Evolutionary conservation across 2,113 vertebrate genomes (phyloP).

Genomic region (Felis chaus): DNA sequence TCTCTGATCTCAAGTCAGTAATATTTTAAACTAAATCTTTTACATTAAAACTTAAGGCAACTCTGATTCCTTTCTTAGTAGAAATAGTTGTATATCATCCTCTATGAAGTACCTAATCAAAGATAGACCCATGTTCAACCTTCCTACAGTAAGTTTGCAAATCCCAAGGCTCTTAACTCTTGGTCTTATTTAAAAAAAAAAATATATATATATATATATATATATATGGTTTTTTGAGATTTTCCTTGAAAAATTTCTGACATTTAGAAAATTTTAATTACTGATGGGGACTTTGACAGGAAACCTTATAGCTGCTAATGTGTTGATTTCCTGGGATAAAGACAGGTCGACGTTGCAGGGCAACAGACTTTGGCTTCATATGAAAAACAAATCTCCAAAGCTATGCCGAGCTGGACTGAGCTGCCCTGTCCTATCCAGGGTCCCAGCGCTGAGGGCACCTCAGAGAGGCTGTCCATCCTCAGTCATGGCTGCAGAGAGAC

Average conservation of each 20-base stretch:
- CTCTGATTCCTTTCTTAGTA: slow-evolving; percentile 11
- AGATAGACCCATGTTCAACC: neutral
- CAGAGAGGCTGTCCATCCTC: neutral
- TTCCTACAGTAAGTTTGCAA: neutral
- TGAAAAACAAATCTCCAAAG: neutral
- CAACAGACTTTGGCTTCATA: neutral
- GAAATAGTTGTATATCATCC: neutral
- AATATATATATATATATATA: no score
- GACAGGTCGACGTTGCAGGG: neutral
- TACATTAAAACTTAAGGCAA: slow-evolving; percentile 13
- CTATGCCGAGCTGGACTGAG: neutral
- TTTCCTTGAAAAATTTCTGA: neutral
- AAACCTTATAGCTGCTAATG: neutral
- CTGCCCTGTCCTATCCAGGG: neutral
- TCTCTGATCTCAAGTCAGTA: neutral
- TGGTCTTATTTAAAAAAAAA: neutral
- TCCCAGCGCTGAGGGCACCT: neutral
- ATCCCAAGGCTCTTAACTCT: neutral
- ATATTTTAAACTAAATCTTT: slow-evolving; percentile 36
- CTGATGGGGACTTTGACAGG: neutral
- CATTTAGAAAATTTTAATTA: neutral
- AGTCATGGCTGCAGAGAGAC: neutral
- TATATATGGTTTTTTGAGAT: neutral
- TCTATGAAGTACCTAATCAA: neutral
- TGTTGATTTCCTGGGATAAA: neutral